Percentiles rank a stretch among this genome's conserved stretches.
Evolutionary conservation across 2,113 vertebrate genomes (phyloP).

Genomic region (Rhea pennata): DNA sequence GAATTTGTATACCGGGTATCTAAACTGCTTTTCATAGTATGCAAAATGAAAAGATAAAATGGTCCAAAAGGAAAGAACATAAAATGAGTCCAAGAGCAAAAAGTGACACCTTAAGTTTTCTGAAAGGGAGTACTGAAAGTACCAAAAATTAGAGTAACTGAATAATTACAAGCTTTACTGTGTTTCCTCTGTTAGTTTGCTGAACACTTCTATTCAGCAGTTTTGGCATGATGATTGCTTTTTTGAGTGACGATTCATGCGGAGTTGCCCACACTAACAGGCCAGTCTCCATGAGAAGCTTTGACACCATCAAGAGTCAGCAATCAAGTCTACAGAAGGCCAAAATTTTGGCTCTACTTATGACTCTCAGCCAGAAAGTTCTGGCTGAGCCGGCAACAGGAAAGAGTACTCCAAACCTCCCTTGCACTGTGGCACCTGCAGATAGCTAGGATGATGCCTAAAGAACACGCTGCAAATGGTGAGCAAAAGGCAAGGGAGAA

Average conservation of each 20-base stretch:
- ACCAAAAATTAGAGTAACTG: not conserved
- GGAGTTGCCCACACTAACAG: not conserved
- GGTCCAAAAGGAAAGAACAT: not conserved
- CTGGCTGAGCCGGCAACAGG: not conserved
- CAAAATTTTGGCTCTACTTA: not conserved
- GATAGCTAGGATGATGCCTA: not conserved
- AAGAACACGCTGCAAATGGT: not conserved
- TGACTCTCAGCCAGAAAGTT: not conserved
- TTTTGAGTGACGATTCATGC: accelerated
- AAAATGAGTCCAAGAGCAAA: not conserved
- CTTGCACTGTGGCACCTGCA: not conserved
- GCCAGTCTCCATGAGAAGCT: not conserved
- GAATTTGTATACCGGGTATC: not conserved
- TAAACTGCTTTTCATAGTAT: not conserved
- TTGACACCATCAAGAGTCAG: not conserved
- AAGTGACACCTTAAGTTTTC: not conserved
- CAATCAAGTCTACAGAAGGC: not conserved
- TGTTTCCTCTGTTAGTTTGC: not conserved
- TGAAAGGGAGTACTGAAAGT: not conserved
- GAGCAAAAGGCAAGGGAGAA: not conserved
- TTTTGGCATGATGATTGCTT: not conserved
- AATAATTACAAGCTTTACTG: not conserved
- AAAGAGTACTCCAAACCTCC: not conserved
- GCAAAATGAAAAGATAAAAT: not conserved
- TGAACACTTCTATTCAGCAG: not conserved